Evolutionary conservation across 2,888 invertebrate genomes (phyloP), one percentile per base, ranked within the genome.

Genomic region (Agriopis marginaria): DNA sequence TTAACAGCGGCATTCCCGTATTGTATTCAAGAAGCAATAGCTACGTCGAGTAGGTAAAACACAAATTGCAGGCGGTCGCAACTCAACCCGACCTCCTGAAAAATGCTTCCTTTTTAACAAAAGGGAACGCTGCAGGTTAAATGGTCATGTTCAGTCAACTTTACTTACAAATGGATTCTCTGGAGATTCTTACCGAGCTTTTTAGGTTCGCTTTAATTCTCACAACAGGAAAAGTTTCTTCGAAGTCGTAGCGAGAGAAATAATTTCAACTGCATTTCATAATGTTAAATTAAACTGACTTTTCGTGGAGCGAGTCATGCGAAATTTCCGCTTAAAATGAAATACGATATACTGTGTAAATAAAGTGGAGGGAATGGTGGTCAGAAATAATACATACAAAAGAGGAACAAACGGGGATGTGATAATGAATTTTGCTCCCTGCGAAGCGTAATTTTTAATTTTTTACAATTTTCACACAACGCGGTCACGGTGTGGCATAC

Each of bases 41-140:
- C 81, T 79, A 82, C 79, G 87, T 84, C 83, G 81, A 84, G 85
- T 23, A 2, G 17, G 17, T 79, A 78, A n/a, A n/a, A 85, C 86
- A 88, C 88, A 89, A 90, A 91, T 90, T 87, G 88, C 87, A 77
- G 76, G 79, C 82, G 80, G 82, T 79, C 80, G 79, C 62, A 59
- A 63, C 50, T 63, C 80, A 79, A 77, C 76, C 73, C 79, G 77
- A 75, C 74, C 80, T 79, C 78, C 79, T 87, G 88, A 89, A 87
- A 89, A 88, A 90, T 89, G 83, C 81, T 83, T 82, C 83, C 84
- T 83, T 87, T 86, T 88, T 86, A 84, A 85, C 85, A 84, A 85
- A 82, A 79, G 83, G 78, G 80, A 81, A 79, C 77, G 77, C 77
- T 77, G 80, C 83, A 82, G 87, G 88, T 87, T 88, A 87, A 89